These are phyloP conservation scores for Lagria hirta DNA, from an alignment of 2,888 invertebrate species.

Conservation along the genomic window DNA sequence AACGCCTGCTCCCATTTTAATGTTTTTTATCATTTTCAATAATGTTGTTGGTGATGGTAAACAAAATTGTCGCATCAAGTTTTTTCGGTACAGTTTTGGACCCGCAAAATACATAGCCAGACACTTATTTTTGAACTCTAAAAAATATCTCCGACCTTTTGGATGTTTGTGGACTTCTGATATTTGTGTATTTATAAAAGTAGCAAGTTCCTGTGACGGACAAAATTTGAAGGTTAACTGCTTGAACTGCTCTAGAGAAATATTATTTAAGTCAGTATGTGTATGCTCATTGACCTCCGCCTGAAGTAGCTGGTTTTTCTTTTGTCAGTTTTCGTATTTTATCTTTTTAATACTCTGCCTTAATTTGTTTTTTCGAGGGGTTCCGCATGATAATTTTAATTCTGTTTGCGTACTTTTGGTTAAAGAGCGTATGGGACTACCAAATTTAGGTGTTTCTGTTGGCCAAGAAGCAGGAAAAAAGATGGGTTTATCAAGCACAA, in stretches of 20 bases:
- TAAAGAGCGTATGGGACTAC: background rate
- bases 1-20: conserved; percentile 8
- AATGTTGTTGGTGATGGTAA: conserved; percentile 12
- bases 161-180: conserved; percentile 10
- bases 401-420: conserved; percentile 11
- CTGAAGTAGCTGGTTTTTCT: conserved; percentile 4
- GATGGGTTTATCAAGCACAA: too few relatives aligned
- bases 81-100: conserved; percentile 11
- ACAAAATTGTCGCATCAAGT: conserved; percentile 5
- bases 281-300: background rate
- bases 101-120: conserved; percentile 16
- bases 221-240: conserved; percentile 15
- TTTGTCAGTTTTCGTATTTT: conserved; percentile 7
- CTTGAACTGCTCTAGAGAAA: conserved; percentile 7
- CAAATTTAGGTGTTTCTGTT: background rate
- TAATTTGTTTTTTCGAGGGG: conserved; percentile 12
- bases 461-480: too few relatives aligned
- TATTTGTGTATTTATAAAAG: conserved; percentile 16
- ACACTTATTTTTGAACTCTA: conserved; percentile 16
- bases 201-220: conserved; percentile 13
- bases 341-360: conserved; percentile 3
- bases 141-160: conserved; percentile 16
- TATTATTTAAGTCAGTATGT: background rate
- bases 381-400: conserved; percentile 5
- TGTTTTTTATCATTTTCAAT: conserved; percentile 4